phyloP scores from a whole-genome alignment of 2,113 vertebrate species.

The Accipiter cooperii region DNA sequence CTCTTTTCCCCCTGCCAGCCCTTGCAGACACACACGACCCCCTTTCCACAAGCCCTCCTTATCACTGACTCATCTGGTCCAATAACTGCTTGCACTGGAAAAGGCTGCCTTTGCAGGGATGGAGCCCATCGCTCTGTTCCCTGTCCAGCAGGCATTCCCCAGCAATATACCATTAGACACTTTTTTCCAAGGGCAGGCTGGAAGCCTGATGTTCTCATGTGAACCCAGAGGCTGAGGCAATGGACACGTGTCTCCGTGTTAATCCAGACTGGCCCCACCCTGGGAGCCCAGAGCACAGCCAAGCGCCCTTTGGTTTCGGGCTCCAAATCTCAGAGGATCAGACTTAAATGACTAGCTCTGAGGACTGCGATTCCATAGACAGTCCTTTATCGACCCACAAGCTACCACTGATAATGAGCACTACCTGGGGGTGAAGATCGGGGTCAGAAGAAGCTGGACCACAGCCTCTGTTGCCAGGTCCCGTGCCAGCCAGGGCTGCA shows the following conservation, averaged over 20 bases:
- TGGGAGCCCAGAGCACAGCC: neutral
- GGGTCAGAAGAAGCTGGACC: neutral
- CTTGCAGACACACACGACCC: neutral
- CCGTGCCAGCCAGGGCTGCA: neutral
- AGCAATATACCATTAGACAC: neutral
- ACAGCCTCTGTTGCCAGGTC: neutral
- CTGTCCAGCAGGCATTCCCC: neutral
- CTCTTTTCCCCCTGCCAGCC: neutral
- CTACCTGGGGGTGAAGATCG: neutral
- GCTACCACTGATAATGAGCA: neutral
- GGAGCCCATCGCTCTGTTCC: neutral
- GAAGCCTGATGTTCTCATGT: neutral
- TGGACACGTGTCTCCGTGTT: neutral
- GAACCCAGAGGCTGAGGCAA: slow-evolving; percentile 22
- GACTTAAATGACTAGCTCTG: neutral
- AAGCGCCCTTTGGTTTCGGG: neutral
- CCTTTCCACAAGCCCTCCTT: neutral
- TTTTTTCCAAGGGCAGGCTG: neutral
- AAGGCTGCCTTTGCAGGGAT: accelerated
- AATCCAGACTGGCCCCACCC: neutral
- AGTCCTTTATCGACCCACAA: accelerated
- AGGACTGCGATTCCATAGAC: accelerated
- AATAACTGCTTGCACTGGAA: neutral
- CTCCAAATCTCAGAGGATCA: neutral
- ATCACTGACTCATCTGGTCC: too few species aligned